phyloP scores from a whole-genome alignment of 2,113 vertebrate genomes.

The Apodemus sylvaticus region DNA sequence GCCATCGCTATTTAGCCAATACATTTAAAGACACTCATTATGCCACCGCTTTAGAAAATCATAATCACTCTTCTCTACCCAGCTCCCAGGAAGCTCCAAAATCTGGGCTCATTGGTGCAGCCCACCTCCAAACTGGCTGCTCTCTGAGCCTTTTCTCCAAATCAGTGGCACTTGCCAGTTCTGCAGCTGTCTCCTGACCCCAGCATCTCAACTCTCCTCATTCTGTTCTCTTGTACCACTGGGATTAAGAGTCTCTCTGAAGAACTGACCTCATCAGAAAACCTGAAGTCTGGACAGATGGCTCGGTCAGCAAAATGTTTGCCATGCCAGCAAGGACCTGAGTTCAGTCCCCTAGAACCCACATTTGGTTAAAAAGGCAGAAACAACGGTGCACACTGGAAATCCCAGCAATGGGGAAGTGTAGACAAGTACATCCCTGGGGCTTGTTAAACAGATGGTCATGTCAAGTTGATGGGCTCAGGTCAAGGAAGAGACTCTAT shows the following conservation, averaged over 20 bases:
- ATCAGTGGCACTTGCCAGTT: neutral
- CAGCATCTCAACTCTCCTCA: neutral
- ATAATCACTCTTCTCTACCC: neutral
- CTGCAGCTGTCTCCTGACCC: neutral
- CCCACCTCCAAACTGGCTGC: no score
- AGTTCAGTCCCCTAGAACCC: no score
- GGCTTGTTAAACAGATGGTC: neutral
- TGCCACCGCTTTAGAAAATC: slow-evolving; percentile 2
- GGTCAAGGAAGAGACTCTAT: neutral
- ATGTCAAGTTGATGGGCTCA: neutral
- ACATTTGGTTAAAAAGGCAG: no score
- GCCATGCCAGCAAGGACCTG: no score
- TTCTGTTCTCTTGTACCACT: no score
- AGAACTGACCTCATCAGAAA: neutral
- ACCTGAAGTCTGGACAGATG: neutral
- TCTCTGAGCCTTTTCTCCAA: neutral
- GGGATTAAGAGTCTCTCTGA: neutral
- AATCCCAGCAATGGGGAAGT: neutral
- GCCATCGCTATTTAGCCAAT: neutral
- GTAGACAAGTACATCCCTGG: neutral
- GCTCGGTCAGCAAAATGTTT: neutral
- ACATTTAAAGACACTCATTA: neutral
- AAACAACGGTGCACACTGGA: no score
- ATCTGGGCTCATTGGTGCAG: neutral
- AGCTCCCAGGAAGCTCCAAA: neutral